phyloP scores from a whole-genome alignment of 2,888 invertebrate species.

The Chironomus riparius region DNA sequence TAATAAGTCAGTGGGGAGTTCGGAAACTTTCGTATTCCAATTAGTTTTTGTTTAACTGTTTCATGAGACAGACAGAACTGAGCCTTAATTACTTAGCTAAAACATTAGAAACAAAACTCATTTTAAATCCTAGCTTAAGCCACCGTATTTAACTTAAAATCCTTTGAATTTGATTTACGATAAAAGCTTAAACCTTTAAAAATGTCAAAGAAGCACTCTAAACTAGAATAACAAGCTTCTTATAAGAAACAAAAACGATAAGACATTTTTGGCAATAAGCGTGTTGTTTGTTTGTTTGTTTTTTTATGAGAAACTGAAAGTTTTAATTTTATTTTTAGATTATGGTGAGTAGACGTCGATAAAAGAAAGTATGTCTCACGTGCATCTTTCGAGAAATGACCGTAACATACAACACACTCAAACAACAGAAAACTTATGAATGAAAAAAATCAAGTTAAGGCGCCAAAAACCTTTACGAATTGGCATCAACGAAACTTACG shows the following conservation, averaged over 20 bases:
- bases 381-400: neutral
- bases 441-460: neutral
- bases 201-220: too few species aligned
- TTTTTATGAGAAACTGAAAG: too few species aligned
- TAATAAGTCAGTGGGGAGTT: neutral
- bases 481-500: neutral
- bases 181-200: neutral
- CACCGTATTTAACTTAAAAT: too few species aligned
- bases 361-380: neutral
- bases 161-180: too few species aligned
- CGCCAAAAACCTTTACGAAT: neutral
- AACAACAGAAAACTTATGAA: neutral
- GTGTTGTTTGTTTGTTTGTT: too few species aligned
- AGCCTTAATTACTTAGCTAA: neutral
- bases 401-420: neutral
- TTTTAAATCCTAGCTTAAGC: too few species aligned
- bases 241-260: neutral
- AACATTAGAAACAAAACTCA: too few species aligned
- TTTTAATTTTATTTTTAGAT: too few species aligned
- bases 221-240: too few species aligned
- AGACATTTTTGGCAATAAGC: neutral
- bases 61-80: neutral
- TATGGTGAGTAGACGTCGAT: neutral
- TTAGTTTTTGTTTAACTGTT: neutral
- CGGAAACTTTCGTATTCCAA: neutral